Conservation (phyloP, 2,113 vertebrate species). For the Deroptyus accipitrinus region DNA sequence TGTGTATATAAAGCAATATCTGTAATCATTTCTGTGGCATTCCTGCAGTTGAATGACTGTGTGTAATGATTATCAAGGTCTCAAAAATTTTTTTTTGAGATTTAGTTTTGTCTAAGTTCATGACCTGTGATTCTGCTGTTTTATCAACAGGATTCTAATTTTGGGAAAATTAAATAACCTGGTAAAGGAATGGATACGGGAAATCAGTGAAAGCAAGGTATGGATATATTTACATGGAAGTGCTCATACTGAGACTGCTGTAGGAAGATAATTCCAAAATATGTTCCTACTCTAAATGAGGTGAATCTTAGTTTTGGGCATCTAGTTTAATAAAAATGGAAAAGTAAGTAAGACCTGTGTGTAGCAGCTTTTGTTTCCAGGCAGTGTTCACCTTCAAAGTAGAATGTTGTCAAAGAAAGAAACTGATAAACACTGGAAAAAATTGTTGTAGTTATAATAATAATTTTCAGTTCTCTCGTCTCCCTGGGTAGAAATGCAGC, state of each 20-base stretch:
- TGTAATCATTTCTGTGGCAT: not conserved
- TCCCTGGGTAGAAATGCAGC: not conserved
- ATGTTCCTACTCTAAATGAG: not conserved
- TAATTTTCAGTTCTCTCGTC: not conserved
- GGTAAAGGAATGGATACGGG: constrained; percentile 89
- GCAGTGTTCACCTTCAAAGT: not conserved
- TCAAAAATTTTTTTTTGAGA: not conserved
- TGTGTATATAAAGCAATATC: not conserved
- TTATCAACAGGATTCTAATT: constrained; percentile 84
- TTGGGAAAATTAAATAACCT: constrained; percentile 87
- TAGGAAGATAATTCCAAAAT: not conserved
- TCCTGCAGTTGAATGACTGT: not conserved
- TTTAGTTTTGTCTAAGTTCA: not conserved
- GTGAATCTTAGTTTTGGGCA: not conserved
- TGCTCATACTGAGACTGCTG: not conserved
- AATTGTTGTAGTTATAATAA: not conserved
- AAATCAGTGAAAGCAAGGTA: constrained; percentile 90
- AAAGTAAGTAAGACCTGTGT: not conserved
- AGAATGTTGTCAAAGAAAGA: not conserved
- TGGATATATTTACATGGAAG: not conserved
- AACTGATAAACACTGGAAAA: not conserved
- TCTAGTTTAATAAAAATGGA: not conserved
- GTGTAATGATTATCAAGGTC: not conserved
- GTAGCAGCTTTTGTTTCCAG: not conserved
- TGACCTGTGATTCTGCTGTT: constrained; percentile 31